These are phyloP conservation scores for Platypus cylindrus DNA, from an alignment of 2,888 invertebrate genomes.

Conservation along the genomic window DNA sequence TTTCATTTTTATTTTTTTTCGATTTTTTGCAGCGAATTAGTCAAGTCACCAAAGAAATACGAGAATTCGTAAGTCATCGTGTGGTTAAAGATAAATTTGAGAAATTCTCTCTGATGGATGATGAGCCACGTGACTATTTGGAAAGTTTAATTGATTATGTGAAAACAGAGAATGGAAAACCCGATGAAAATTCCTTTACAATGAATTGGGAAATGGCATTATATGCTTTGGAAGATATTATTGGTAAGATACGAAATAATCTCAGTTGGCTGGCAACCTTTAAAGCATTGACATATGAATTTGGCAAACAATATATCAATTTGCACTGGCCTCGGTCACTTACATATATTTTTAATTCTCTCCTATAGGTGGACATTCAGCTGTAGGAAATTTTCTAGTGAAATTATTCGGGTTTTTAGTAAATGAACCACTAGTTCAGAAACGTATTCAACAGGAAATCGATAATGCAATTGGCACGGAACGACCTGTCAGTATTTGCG, in stretches of 20 bases:
- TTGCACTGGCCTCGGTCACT: no score
- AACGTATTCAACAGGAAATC: slow-evolving; percentile 43
- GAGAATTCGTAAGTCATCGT: slow-evolving; percentile 40
- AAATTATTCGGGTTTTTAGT: slow-evolving; percentile 46
- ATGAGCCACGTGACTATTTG: slow-evolving; percentile 41
- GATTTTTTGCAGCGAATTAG: slow-evolving; percentile 36
- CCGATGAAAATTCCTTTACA: slow-evolving; percentile 20
- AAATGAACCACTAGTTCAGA: slow-evolving; percentile 40
- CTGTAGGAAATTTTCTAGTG: slow-evolving; percentile 48
- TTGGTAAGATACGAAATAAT: no score
- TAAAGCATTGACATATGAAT: no score
- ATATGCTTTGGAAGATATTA: slow-evolving; percentile 37
- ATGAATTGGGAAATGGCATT: slow-evolving; percentile 41
- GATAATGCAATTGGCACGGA: slow-evolving; percentile 29
- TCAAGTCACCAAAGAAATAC: slow-evolving; percentile 39
- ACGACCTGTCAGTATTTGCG: slow-evolving; percentile 27
- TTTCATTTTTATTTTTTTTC: no score
- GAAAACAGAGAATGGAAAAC: slow-evolving; percentile 28
- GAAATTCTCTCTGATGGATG: slow-evolving; percentile 19
- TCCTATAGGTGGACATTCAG: slow-evolving; percentile 44
- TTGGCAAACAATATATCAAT: no score
- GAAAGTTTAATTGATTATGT: slow-evolving; percentile 45
- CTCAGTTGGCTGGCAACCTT: no score
- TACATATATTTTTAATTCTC: no score
- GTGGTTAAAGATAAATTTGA: slow-evolving; percentile 39